Percentiles rank a stretch among this genome's conserved stretches.
phyloP scores from a whole-genome alignment of 2,888 invertebrate genomes.

The Fabriciana adippe region DNA sequence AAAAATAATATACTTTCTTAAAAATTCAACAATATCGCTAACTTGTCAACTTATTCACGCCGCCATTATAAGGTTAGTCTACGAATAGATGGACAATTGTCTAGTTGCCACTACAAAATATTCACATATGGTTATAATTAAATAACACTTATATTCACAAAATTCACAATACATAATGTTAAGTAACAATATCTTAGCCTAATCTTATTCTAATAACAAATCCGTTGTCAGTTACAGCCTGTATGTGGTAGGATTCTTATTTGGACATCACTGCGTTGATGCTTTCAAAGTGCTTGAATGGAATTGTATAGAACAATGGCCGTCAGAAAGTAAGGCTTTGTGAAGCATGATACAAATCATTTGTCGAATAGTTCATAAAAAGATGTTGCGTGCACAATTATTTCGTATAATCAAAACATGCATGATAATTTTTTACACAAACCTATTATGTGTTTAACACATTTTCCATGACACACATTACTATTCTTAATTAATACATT shows the following conservation, averaged over 20 bases:
- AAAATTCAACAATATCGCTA: not conserved
- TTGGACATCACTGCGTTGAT: slow-evolving; percentile 20
- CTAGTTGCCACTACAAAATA: slow-evolving; percentile 59
- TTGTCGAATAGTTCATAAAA: slow-evolving; percentile 3
- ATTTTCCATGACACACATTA: not conserved
- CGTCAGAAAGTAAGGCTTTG: slow-evolving; percentile 15
- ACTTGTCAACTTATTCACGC: slow-evolving; percentile 1
- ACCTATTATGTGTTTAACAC: too few species aligned
- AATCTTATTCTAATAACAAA: slow-evolving; percentile 72
- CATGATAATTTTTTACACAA: not conserved
- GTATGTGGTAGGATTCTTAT: slow-evolving; percentile 53
- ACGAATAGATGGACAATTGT: slow-evolving; percentile 53
- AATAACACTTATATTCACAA: slow-evolving; percentile 73
- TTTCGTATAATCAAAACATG: not conserved
- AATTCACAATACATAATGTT: slow-evolving; percentile 67
- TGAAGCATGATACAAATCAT: slow-evolving; percentile 18
- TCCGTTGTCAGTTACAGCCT: slow-evolving; percentile 80
- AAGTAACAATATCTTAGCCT: slow-evolving; percentile 73
- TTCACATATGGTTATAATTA: slow-evolving; percentile 69
- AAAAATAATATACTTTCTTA: not conserved
- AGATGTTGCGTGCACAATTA: not conserved
- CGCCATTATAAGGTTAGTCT: not conserved
- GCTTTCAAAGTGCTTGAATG: slow-evolving; percentile 14
- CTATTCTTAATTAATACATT: not conserved
- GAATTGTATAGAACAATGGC: slow-evolving; percentile 21